These are phyloP conservation scores for Pseudochirops corinnae DNA, from an alignment of 2,797 vertebrate genomes.

Conservation along the genomic window DNA sequence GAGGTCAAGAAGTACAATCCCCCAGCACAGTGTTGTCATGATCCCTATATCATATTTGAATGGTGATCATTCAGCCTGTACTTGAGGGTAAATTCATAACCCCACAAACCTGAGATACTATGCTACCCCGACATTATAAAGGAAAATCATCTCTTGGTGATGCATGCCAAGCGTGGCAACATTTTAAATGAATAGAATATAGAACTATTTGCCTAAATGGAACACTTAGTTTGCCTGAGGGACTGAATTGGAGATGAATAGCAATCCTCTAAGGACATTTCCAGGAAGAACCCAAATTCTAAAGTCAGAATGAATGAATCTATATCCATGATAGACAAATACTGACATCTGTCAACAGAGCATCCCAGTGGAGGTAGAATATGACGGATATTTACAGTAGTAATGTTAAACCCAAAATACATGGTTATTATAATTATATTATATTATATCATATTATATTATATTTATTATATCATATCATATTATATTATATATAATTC, in stretches of 20 bases:
- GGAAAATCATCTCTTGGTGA: neutral
- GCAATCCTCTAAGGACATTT: constrained; percentile 1
- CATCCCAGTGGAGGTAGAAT: constrained; percentile 39
- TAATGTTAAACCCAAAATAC: constrained; percentile 27
- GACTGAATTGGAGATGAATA: neutral
- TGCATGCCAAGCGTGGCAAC: neutral
- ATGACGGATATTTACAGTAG: constrained; percentile 1
- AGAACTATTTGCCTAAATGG: neutral
- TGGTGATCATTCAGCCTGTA: neutral
- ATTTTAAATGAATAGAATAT: accelerated
- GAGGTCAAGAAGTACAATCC: neutral
- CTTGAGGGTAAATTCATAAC: neutral
- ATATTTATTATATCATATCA: no score
- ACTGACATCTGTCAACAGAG: constrained; percentile 21
- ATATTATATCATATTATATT: no score
- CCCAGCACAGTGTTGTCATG: neutral
- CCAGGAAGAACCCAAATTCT: constrained; percentile 4
- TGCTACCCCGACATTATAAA: constrained; percentile 1
- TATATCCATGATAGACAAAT: neutral
- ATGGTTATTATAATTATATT: no score
- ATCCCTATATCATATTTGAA: no score
- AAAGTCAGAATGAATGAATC: constrained; percentile 9
- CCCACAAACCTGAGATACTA: neutral
- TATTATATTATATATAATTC: no score
- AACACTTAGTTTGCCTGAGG: neutral